Evolutionary conservation across 1,140 invertebrate species (phyloP), one percentile per base, ranked within the genome.

Genomic region (Leptinotarsa texana): DNA sequence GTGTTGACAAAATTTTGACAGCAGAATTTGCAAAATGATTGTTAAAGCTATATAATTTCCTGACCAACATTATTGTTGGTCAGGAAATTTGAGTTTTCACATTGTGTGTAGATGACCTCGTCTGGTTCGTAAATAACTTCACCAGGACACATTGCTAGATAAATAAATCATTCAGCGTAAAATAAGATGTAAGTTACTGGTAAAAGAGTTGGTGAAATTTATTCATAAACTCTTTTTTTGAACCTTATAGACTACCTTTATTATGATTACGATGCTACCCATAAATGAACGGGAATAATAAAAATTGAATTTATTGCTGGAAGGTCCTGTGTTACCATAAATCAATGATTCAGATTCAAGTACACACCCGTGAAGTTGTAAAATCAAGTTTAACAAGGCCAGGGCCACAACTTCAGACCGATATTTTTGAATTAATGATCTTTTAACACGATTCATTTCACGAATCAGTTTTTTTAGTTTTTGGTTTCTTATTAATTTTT

Each of bases 321-420:
- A 57, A 57, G 51, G 51, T 57, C 4, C n/a, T 57, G 15, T 57
- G 51, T 18, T 57, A 18, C 51, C n/a, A 57, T 57, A 57, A 57
- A n/a, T 57, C 51, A 17, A 4, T 15, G n/a, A 57, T 57, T 15
- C 51, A 57, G 51, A 17, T 57, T 18, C 15, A 13, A 57, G 15
- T 57, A 57, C n/a, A 57, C 51, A 57, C 51, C 51, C 51, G 51
- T 57, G 51, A 57, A 57, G 51, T 57, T 57, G 51, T 57, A 57
- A 57, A 57, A 57, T 57, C 13, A 13, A 17, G 33, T 57, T 57
- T 57, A 6, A 57, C 17, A n/a, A 57, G 17, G 51, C 51, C 51
- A 57, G 15, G 5, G n/a, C 51, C 17, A 15, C 49, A 13, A 51
- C 49, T 57, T n/a, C n/a, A 15, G n/a, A 57, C 4, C 15, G 51